These are phyloP conservation scores for Unio delphinus DNA, from an alignment of 2,888 invertebrate genomes.

Conservation along the genomic window DNA sequence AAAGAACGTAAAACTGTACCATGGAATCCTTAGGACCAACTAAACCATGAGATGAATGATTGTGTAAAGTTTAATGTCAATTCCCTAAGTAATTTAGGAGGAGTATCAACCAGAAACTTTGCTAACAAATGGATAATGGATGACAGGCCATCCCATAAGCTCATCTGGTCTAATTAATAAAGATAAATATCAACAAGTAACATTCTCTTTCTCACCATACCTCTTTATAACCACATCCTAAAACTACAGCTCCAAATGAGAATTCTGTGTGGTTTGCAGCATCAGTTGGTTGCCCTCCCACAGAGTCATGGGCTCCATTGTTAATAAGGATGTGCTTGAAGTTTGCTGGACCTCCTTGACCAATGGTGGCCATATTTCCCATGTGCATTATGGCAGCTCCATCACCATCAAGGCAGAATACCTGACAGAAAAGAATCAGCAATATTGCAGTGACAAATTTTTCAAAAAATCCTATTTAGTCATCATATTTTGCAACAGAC, in stretches of 20 bases:
- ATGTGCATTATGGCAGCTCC: constrained; percentile 73
- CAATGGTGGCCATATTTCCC: constrained; percentile 71
- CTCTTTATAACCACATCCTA: constrained; percentile 67
- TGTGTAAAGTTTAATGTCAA: too few species aligned
- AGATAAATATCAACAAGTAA: neutral
- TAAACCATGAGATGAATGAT: too few species aligned
- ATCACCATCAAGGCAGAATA: constrained; percentile 72
- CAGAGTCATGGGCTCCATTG: constrained; percentile 73
- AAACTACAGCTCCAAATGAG: constrained; percentile 60
- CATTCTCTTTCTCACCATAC: constrained; percentile 42
- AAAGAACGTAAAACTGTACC: too few species aligned
- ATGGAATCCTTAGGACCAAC: too few species aligned
- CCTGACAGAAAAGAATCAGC: constrained; percentile 34
- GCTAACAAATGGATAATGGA: too few species aligned
- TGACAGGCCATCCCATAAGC: too few species aligned
- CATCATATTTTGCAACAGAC: too few species aligned
- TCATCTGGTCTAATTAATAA: neutral
- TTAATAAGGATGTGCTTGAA: constrained; percentile 72
- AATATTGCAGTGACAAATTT: neutral
- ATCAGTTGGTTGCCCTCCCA: constrained; percentile 72
- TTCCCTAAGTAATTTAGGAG: too few species aligned
- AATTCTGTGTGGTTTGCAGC: constrained; percentile 58
- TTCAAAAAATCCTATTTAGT: too few species aligned
- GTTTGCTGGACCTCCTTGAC: constrained; percentile 66
- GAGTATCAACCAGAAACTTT: too few species aligned